Percentiles rank a stretch among this genome's conserved stretches.
phyloP scores from a whole-genome alignment of 2,888 invertebrate species.

The Lottia gigantea region DNA sequence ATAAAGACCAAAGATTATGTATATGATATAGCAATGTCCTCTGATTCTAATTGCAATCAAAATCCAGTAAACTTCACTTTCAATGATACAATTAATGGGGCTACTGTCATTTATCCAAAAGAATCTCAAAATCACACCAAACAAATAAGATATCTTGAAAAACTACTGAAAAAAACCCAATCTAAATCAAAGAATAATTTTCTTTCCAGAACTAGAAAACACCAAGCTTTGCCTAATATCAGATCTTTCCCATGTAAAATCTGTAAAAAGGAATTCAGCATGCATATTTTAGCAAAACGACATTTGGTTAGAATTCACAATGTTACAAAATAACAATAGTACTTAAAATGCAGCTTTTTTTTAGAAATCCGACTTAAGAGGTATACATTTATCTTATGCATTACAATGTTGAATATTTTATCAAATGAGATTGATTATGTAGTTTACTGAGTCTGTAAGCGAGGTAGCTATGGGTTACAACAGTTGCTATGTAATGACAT shows the following conservation, averaged over 20 bases:
- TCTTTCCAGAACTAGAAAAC: not conserved
- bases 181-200: not conserved
- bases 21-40: not conserved
- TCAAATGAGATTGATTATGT: too few relatives aligned
- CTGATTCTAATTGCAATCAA: not conserved
- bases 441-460: too few relatives aligned
- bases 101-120: not conserved
- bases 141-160: not conserved
- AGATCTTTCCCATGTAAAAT: constrained; percentile 11
- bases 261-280: constrained; percentile 14
- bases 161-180: not conserved
- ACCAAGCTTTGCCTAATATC: not conserved
- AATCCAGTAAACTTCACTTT: not conserved
- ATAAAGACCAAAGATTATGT: not conserved
- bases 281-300: constrained; percentile 5
- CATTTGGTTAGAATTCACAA: constrained; percentile 17
- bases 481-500: too few relatives aligned
- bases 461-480: too few relatives aligned
- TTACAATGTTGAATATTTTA: too few relatives aligned
- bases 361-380: too few relatives aligned
- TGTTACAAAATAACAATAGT: constrained; percentile 42
- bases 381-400: too few relatives aligned
- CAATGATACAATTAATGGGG: not conserved
- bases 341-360: constrained; percentile 26
- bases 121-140: not conserved